Base-by-base conservation (phyloP, 2,113 vertebrate genomes). In the Silurus glanis region DNA sequence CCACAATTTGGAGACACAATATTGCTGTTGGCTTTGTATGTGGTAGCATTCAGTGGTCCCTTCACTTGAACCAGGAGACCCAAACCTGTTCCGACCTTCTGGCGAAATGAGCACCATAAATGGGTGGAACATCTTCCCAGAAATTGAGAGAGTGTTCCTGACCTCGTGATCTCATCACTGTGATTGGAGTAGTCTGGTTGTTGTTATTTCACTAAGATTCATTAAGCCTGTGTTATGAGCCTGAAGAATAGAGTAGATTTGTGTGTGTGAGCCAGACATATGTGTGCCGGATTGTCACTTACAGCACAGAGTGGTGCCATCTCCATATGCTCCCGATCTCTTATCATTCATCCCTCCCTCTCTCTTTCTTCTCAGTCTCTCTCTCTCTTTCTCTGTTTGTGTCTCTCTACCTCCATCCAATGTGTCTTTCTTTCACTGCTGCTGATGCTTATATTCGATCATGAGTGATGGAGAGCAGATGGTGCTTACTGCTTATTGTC, bases 401-500 rank as follows among this genome's bases (percentile, higher is more conserved):
- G 17, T 23, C 74, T 6, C 5, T 28, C 66, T 37, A 6, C 25
- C 25, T 69, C 66, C 0, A 28, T 9, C 10, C 47, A 25, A 10
- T 58, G 0, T 79, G 2, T 79, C 7, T 79, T 4, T 64, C 25
- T 25, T 1, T 79, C 16, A 28, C 14, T 37, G 4, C 25, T 19
- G 72, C 8, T 78, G 72, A 58, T 74, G 19, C 45, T 78, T 62
- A 23, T 75, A 37, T 45, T 66, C 25, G 14, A 85, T 78, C 62
- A 55, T 12, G 47, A 78, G 16, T 78, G 74, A 78, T 85, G 66
- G 47, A 62, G 59, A 85, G 49, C 75, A 85, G 84, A 85, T 80
- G 84, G 23, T 69, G 37, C 28, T 37, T 45, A 47, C 12, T 16
- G 19, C 25, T 16, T 19, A 37, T 59, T 61, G 47, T 84, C 28